A percentile compares a stretch with the other conserved stretches of the same genome.
phyloP scores from a whole-genome alignment of 1,140 invertebrate species.

The Mya arenaria region DNA sequence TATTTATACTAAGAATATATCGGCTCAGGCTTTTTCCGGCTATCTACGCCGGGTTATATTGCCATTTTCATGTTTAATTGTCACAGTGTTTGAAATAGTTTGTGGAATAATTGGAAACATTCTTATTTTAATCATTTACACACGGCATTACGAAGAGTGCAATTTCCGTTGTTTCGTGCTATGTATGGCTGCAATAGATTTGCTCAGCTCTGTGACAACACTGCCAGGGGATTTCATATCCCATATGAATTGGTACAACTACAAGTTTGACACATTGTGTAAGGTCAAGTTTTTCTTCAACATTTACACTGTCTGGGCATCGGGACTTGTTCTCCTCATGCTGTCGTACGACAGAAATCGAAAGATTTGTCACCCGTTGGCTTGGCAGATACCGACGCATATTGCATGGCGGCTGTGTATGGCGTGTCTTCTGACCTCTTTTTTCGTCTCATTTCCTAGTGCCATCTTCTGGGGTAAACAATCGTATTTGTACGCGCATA shows the following conservation, averaged over 20 bases:
- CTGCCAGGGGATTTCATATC: constrained; percentile 66
- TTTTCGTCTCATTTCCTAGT: not conserved
- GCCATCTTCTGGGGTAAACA: constrained; percentile 21
- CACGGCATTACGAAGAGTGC: constrained; percentile 3
- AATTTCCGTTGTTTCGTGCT: constrained; percentile 62
- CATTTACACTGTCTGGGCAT: constrained; percentile 58
- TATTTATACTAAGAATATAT: too few relatives aligned
- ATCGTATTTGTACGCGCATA: not conserved
- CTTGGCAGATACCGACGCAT: constrained; percentile 42
- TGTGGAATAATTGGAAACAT: constrained; percentile 60
- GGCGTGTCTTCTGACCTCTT: not conserved
- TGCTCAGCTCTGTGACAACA: constrained; percentile 59
- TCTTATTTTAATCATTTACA: constrained; percentile 62
- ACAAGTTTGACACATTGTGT: constrained; percentile 49
- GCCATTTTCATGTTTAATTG: constrained; percentile 47
- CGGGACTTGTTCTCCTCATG: constrained; percentile 57
- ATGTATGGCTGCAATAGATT: constrained; percentile 61
- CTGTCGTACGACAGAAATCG: constrained; percentile 60
- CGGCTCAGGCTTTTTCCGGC: constrained; percentile 25
- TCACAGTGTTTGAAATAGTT: constrained; percentile 43
- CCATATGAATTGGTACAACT: constrained; percentile 64
- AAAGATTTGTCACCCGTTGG: constrained; percentile 59
- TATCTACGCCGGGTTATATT: not conserved
- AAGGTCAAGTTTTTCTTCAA: constrained; percentile 57
- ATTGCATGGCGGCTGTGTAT: not conserved